Conservation (phyloP, 30 jellyfish, hydroid and myxozoan genomes). For the Pseudorhiza aurosa region DNA sequence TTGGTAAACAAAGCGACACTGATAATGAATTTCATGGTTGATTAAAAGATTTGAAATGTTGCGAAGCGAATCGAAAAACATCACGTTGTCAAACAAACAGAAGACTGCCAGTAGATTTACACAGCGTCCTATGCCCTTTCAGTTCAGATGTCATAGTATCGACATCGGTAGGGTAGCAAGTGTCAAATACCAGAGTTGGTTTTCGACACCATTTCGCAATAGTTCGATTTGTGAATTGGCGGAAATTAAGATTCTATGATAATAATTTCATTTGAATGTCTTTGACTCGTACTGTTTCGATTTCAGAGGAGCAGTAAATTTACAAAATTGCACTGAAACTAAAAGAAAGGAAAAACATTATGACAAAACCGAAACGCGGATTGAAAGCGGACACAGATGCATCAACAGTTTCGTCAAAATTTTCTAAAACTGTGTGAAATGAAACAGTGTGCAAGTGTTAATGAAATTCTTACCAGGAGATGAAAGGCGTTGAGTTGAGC, state of each 20-base stretch:
- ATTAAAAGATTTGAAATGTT: not conserved
- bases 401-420: no score
- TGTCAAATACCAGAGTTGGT: not conserved
- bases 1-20: constrained; percentile 3
- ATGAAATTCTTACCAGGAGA: constrained; percentile 68
- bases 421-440: no score
- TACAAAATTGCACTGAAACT: no score
- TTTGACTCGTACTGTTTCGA: no score
- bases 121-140: constrained; percentile 30
- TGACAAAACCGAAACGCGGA: no score
- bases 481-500: constrained; percentile 62
- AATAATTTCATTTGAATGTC: no score
- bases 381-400: no score
- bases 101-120: not conserved
- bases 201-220: not conserved
- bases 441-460: no score
- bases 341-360: no score
- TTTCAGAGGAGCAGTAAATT: no score
- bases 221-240: not conserved
- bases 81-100: not conserved
- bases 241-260: not conserved
- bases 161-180: not conserved
- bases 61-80: constrained; percentile 16
- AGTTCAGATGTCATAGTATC: not conserved
- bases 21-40: constrained; percentile 10